Percentiles rank a stretch among this genome's conserved stretches.
Conservation (phyloP, 2,113 vertebrate genomes). For the Urocitellus parryii region DNA sequence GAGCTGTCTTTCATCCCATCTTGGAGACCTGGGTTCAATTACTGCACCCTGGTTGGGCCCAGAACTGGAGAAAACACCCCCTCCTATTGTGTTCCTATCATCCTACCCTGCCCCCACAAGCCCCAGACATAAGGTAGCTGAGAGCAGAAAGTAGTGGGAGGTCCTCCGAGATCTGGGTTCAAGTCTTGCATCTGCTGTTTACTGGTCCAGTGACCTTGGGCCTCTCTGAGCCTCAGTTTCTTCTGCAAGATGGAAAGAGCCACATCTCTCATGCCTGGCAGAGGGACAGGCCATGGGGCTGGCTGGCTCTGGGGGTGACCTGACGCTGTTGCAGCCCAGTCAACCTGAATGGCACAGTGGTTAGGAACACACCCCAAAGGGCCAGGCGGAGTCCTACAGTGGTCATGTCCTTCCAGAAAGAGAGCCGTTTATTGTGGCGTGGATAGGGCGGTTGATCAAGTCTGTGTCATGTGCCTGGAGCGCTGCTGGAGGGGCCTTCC, state of each 20-base stretch:
- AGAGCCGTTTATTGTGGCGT: neutral
- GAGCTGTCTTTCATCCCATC: accelerated
- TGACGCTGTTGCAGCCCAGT: neutral
- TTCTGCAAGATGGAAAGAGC: neutral
- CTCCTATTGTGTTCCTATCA: accelerated
- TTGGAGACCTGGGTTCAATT: neutral
- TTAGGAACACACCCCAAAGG: neutral
- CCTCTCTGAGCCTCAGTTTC: neutral
- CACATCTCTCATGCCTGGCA: neutral
- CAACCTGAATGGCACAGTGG: accelerated
- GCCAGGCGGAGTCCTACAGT: neutral
- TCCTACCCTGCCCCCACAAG: neutral
- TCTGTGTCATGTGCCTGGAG: neutral
- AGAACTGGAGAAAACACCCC: neutral
- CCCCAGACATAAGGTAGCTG: neutral
- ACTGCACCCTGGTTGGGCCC: accelerated
- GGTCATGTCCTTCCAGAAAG: neutral
- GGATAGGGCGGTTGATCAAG: neutral
- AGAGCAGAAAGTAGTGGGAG: neutral
- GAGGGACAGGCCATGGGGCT: neutral
- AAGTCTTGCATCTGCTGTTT: neutral
- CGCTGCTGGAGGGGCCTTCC: neutral
- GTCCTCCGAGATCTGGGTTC: neutral
- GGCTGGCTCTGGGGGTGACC: neutral
- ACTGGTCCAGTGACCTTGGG: neutral